Evolutionary conservation across 2,797 vertebrate genomes (phyloP).

Genomic region (Cirrhinus mrigala): DNA sequence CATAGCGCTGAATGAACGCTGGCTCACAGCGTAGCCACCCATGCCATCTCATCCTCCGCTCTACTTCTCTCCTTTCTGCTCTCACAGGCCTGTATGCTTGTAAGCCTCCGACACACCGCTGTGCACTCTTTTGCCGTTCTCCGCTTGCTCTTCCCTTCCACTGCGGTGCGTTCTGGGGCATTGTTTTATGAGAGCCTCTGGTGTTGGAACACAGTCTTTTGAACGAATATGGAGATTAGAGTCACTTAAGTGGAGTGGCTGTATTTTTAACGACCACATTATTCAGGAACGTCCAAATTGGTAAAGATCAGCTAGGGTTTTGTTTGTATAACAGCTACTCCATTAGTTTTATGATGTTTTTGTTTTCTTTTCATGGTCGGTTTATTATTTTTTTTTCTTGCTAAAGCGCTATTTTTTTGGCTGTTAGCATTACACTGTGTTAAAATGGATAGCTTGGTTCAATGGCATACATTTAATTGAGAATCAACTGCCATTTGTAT

Average conservation of each 20-base stretch:
- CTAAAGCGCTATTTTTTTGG: conserved; percentile 23
- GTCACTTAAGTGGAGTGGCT: conserved; percentile 40
- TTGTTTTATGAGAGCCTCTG: conserved; percentile 43
- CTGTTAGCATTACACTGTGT: conserved; percentile 24
- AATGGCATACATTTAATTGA: conserved; percentile 1
- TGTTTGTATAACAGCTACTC: conserved; percentile 19
- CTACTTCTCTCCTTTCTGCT: conserved; percentile 38
- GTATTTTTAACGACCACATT: conserved; percentile 30
- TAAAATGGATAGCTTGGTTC: conserved; percentile 23
- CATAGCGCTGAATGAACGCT: conserved; percentile 79
- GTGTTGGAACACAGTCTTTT: conserved; percentile 50
- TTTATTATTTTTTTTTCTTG: not conserved
- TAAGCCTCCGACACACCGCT: conserved; percentile 31
- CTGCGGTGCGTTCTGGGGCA: conserved; percentile 46
- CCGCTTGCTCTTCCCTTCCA: conserved; percentile 41
- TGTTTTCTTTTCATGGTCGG: conserved; percentile 30
- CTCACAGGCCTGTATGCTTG: conserved; percentile 47
- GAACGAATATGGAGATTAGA: conserved; percentile 40
- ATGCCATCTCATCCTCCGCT: conserved; percentile 30
- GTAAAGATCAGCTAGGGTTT: conserved; percentile 31
- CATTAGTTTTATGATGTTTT: conserved; percentile 22
- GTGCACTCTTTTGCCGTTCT: conserved; percentile 22
- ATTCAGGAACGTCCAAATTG: conserved; percentile 46
- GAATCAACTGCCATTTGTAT: conserved; percentile 17
- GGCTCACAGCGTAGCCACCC: conserved; percentile 14